phyloP scores from a whole-genome alignment of 2,797 vertebrate genomes.

The Melanotaenia parkinsoni region DNA sequence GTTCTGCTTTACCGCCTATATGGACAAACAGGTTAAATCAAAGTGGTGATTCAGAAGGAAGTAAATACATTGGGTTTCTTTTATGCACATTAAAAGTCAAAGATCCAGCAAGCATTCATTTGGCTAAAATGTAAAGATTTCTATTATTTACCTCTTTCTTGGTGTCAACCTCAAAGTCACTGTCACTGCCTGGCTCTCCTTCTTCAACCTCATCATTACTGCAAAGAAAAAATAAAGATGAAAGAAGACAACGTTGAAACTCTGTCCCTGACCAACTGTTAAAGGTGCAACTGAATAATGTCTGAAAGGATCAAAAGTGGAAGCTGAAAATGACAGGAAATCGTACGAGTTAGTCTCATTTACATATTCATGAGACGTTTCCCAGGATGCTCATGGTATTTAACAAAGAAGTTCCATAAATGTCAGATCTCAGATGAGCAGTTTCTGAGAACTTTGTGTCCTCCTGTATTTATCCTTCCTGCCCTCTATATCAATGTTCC shows the following conservation, averaged over 20 bases:
- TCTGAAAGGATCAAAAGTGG: slow-evolving; percentile 16
- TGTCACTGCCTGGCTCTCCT: slow-evolving; percentile 83
- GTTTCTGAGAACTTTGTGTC: background rate
- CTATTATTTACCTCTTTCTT: slow-evolving; percentile 87
- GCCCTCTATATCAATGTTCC: background rate
- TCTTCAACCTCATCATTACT: slow-evolving; percentile 87
- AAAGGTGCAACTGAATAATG: slow-evolving; percentile 8
- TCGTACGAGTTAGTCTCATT: slow-evolving; percentile 28
- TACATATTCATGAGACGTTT: slow-evolving; percentile 35
- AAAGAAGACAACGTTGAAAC: background rate
- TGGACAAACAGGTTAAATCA: background rate
- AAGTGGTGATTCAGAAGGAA: background rate
- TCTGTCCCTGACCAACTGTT: background rate
- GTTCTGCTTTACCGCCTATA: slow-evolving; percentile 75
- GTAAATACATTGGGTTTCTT: background rate
- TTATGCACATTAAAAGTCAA: background rate
- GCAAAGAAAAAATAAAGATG: slow-evolving; percentile 1
- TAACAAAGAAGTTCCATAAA: slow-evolving; percentile 28
- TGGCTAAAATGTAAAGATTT: background rate
- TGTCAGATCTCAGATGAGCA: slow-evolving; percentile 35
- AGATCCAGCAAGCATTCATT: background rate
- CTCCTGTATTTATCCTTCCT: background rate
- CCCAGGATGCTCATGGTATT: slow-evolving; percentile 32
- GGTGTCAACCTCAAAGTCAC: slow-evolving; percentile 84
- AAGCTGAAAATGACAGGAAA: slow-evolving; percentile 23